Base-by-base conservation (phyloP, 2,888 invertebrate genomes). In the Aricia artaxerxes region DNA sequence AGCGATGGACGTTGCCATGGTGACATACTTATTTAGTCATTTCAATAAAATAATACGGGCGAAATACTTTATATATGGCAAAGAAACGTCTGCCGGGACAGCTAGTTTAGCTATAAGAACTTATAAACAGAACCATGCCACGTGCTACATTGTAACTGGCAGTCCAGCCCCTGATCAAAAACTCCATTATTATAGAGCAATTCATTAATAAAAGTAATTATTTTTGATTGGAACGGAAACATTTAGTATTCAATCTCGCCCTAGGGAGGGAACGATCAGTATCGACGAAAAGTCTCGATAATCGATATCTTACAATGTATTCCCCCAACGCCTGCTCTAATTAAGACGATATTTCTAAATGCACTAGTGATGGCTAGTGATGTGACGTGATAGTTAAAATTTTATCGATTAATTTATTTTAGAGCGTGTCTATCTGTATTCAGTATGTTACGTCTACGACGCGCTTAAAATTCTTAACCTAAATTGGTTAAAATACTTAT, bases 331-430 rank as follows among this genome's bases (percentile, higher is more conserved):
- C 76, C 31, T 53, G 57, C 16, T 76, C 76, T 76, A 57, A 76
- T 76, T 76, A 76, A 76, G 57, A 76, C 75, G 69, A 13, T 49
- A 76, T 76, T 76, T 16, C 57, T 57, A 76, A 75, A 76, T 73
- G n/a, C 53, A 13, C 49, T 75, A 6, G 35, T 49, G 1, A 44
- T 31, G 0, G 13, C 13, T 4, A 53, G 76, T n/a, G 57, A 76
- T 16, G 6, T 35, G 31, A n/a, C 13, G 57, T 4, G 31, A 35
- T 35, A 31, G 49, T 44, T 75, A 16, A 1, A 77, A 57, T 57
- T 31, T 53, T 75, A 31, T 53, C 9, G 24, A 7, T 61, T n/a
- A 7, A 61, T 75, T 73, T 4, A 73, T 44, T 73, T 16, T 7
- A 61, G 4, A 44, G 9, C 2, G 44, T 7, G 40, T 40, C 40